phyloP scores from a whole-genome alignment of 2,888 invertebrate genomes.

The Branchellion lobata region DNA sequence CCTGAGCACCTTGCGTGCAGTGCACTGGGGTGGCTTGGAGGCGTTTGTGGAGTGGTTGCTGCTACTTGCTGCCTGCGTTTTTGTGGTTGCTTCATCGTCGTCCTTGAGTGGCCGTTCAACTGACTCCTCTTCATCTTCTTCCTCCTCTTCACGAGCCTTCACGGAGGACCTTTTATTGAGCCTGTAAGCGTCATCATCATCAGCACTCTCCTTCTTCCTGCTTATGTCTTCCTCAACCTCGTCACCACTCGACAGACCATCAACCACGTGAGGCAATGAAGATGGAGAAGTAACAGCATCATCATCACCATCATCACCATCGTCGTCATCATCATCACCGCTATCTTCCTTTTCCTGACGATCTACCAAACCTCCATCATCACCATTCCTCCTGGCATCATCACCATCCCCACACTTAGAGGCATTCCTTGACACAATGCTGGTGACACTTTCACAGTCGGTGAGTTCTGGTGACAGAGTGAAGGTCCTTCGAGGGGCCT shows the following conservation, averaged over 20 bases:
- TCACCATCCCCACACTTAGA: not conserved
- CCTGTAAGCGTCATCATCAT: not conserved
- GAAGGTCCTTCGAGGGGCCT: constrained; percentile 45
- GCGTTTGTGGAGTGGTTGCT: not conserved
- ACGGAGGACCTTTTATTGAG: not conserved
- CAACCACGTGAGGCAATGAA: not conserved
- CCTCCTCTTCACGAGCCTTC: not conserved
- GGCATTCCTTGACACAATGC: constrained; percentile 55
- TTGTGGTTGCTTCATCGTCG: not conserved
- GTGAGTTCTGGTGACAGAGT: constrained; percentile 83
- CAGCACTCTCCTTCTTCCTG: not conserved
- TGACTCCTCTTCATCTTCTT: not conserved
- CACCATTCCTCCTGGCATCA: constrained; percentile 66
- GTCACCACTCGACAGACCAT: not conserved
- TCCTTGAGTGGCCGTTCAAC: not conserved
- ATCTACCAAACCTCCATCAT: constrained; percentile 87
- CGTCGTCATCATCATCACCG: not conserved
- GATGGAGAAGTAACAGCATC: not conserved
- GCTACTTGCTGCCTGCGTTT: not conserved
- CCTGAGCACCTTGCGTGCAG: not conserved
- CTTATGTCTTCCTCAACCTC: not conserved
- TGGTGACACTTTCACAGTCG: constrained; percentile 86
- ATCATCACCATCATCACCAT: constrained; percentile 19
- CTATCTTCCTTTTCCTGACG: constrained; percentile 51
- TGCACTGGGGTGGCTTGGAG: not conserved